Percentiles rank a stretch among this genome's conserved stretches.
phyloP scores from a whole-genome alignment of 2,797 vertebrate genomes.

The Centropyge bicolor region DNA sequence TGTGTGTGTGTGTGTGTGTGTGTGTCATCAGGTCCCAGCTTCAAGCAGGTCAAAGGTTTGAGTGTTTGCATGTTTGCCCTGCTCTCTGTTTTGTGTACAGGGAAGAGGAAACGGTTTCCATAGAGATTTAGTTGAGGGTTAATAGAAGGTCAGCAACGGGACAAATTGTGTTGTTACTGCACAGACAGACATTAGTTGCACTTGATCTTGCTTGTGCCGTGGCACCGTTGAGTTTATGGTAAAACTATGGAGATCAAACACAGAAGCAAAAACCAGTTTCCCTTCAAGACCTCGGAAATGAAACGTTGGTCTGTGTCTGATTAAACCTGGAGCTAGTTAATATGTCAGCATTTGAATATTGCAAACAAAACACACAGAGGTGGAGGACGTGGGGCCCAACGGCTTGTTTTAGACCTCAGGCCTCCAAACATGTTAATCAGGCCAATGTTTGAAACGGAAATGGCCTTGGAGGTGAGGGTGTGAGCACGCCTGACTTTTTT shows the following conservation, averaged over 20 bases:
- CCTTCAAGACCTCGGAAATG: neutral
- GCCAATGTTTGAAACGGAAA: no score
- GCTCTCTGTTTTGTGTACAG: neutral
- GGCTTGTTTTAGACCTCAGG: neutral
- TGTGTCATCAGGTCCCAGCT: neutral
- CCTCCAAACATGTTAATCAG: neutral
- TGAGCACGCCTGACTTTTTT: neutral
- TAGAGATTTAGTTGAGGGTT: slow-evolving; percentile 12
- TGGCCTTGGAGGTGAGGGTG: neutral
- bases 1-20: neutral
- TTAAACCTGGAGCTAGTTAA: neutral
- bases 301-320: neutral
- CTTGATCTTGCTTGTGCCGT: neutral
- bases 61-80: neutral
- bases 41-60: neutral
- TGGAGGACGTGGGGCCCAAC: neutral
- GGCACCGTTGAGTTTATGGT: neutral
- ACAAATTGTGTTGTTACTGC: slow-evolving; percentile 6
- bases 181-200: neutral
- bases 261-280: neutral
- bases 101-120: slow-evolving; percentile 17
- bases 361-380: neutral
- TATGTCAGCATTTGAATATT: neutral
- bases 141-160: slow-evolving; percentile 7
- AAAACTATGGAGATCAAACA: neutral